Conservation (phyloP, 2,113 vertebrate species). For the Vanacampus margaritifer region DNA sequence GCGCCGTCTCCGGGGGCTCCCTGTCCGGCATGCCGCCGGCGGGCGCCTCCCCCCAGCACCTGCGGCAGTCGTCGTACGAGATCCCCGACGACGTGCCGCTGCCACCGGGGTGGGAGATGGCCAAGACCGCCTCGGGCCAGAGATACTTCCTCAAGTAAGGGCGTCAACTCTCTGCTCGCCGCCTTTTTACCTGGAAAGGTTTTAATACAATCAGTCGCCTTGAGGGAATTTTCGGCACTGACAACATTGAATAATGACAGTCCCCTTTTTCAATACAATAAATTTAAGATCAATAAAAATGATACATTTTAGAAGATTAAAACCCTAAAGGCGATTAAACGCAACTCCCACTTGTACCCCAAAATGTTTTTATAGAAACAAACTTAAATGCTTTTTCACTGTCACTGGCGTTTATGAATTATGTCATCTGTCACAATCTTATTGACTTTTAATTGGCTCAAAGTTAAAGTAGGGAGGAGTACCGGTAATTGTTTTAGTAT, state of each 20-base stretch:
- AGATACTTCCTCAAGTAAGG: constrained; percentile 99
- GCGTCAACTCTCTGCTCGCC: neutral
- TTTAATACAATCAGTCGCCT: neutral
- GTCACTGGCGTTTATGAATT: no score
- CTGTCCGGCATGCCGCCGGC: constrained; percentile 78
- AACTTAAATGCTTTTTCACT: no score
- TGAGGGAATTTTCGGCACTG: no score
- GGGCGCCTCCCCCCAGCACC: constrained; percentile 81
- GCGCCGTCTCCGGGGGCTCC: constrained; percentile 80
- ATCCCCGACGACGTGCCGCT: constrained; percentile 93
- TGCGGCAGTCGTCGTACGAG: constrained; percentile 97
- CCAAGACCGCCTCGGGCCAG: constrained; percentile 94
- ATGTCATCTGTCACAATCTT: neutral
- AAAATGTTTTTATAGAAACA: no score
- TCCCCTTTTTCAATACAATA: no score
- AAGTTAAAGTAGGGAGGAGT: neutral
- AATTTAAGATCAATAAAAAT: no score
- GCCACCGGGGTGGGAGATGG: constrained; percentile 98
- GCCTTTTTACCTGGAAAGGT: neutral
- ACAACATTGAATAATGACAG: no score
- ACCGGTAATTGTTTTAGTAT: neutral
- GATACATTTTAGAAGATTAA: no score
- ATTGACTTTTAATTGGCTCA: neutral
- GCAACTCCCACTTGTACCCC: no score
- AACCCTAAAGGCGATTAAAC: no score